Evolutionary conservation across 2,113 vertebrate genomes (phyloP).

Genomic region (Ciconia maguari): DNA sequence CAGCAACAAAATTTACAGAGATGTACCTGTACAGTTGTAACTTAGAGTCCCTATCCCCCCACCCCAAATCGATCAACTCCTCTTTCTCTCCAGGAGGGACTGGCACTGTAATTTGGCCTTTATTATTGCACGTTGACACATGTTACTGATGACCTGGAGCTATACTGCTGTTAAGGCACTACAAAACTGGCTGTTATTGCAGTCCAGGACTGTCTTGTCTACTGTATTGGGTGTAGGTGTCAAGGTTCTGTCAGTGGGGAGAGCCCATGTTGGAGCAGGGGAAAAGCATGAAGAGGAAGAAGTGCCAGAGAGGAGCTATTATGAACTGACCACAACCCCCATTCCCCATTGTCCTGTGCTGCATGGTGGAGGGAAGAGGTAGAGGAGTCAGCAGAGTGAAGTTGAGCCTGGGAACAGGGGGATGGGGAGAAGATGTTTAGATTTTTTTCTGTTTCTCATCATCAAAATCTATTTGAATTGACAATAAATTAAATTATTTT

Average conservation of each 20-base stretch:
- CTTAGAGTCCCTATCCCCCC: neutral
- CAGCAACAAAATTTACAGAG: neutral
- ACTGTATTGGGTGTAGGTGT: neutral
- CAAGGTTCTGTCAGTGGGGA: neutral
- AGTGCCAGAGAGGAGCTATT: neutral
- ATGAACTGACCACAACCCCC: neutral
- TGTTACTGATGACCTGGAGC: neutral
- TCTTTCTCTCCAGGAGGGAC: neutral
- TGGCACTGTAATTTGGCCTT: neutral
- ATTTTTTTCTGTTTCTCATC: neutral
- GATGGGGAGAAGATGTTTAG: neutral
- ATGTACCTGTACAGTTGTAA: neutral
- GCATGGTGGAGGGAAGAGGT: neutral
- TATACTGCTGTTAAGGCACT: neutral
- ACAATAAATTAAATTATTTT: neutral
- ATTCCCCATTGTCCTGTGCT: neutral
- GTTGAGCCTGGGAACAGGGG: neutral
- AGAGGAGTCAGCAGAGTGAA: neutral
- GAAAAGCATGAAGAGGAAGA: neutral
- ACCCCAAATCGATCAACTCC: rapidly evolving
- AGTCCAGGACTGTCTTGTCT: neutral
- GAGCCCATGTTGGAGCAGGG: neutral
- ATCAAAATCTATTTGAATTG: neutral
- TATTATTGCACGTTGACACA: neutral
- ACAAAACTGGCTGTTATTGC: neutral